A percentile compares a stretch with the other conserved stretches of the same genome.
Evolutionary conservation across 2,888 invertebrate species (phyloP).

Genomic region (Argynnis bischoffii): DNA sequence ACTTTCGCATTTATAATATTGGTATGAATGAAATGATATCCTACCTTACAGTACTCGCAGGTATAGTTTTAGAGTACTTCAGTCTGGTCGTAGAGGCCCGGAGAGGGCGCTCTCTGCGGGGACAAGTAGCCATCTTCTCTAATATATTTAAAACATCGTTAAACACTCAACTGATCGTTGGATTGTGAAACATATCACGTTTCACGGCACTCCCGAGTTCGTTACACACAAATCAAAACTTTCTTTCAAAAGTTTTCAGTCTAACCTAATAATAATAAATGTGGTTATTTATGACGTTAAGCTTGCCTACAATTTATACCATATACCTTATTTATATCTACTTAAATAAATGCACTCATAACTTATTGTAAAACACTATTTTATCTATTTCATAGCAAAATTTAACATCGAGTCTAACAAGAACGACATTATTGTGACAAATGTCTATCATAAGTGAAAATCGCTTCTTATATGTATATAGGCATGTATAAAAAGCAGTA

Average conservation of each 20-base stretch:
- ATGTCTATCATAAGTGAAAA: slow-evolving; percentile 38
- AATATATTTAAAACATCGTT: slow-evolving; percentile 20
- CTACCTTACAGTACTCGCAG: slow-evolving; percentile 71
- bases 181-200: slow-evolving; percentile 4
- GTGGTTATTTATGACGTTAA: slow-evolving; percentile 25
- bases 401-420: slow-evolving; percentile 10
- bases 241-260: slow-evolving; percentile 44
- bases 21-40: slow-evolving; percentile 25
- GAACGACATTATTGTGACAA: slow-evolving; percentile 27
- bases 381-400: neutral
- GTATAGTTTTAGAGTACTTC: slow-evolving; percentile 74
- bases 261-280: slow-evolving; percentile 30
- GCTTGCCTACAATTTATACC: neutral
- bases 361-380: neutral
- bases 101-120: slow-evolving; percentile 63
- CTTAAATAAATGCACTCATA: neutral
- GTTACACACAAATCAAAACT: slow-evolving; percentile 43
- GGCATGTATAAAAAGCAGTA: slow-evolving; percentile 30
- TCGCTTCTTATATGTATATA: slow-evolving; percentile 28
- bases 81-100: slow-evolving; percentile 66
- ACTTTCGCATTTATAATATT: neutral
- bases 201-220: slow-evolving; percentile 35
- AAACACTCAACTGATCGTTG: slow-evolving; percentile 38
- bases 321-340: neutral
- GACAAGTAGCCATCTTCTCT: slow-evolving; percentile 67